Evolutionary conservation across 2,797 vertebrate species (phyloP).

Genomic region (Aulostomus chinensis): DNA sequence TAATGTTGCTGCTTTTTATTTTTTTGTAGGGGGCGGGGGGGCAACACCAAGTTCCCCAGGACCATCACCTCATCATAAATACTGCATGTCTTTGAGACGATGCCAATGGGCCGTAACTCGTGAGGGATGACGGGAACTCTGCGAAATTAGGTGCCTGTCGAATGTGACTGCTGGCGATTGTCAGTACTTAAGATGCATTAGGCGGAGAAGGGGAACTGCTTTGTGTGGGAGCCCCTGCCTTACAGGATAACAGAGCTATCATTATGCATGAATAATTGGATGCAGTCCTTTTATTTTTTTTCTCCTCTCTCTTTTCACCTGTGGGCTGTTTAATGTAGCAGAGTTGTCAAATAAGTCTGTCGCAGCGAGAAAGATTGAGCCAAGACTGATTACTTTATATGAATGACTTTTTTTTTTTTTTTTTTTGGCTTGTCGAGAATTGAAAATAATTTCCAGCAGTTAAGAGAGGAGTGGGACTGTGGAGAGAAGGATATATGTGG

Average conservation of each 20-base stretch:
- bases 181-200: slow-evolving; percentile 70
- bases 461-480: slow-evolving; percentile 50
- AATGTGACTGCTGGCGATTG: slow-evolving; percentile 69
- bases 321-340: slow-evolving; percentile 64
- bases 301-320: slow-evolving; percentile 45
- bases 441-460: slow-evolving; percentile 68
- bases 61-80: slow-evolving; percentile 54
- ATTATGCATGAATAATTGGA: slow-evolving; percentile 78
- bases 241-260: slow-evolving; percentile 63
- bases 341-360: slow-evolving; percentile 66
- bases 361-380: slow-evolving; percentile 43
- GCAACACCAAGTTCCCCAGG: slow-evolving; percentile 28
- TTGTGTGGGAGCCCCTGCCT: slow-evolving; percentile 59
- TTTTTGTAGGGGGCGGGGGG: slow-evolving; percentile 2
- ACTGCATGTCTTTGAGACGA: slow-evolving; percentile 36
- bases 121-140: slow-evolving; percentile 61
- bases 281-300: slow-evolving; percentile 51
- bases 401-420: slow-evolving; percentile 46
- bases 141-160: slow-evolving; percentile 68
- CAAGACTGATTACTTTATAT: slow-evolving; percentile 66
- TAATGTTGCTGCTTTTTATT: slow-evolving; percentile 33
- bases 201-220: slow-evolving; percentile 61
- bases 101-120: slow-evolving; percentile 65
- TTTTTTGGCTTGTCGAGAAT: slow-evolving; percentile 38
- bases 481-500: slow-evolving; percentile 54